Evolutionary conservation across 2,888 invertebrate genomes (phyloP).

Genomic region (Creontiades dilutus): DNA sequence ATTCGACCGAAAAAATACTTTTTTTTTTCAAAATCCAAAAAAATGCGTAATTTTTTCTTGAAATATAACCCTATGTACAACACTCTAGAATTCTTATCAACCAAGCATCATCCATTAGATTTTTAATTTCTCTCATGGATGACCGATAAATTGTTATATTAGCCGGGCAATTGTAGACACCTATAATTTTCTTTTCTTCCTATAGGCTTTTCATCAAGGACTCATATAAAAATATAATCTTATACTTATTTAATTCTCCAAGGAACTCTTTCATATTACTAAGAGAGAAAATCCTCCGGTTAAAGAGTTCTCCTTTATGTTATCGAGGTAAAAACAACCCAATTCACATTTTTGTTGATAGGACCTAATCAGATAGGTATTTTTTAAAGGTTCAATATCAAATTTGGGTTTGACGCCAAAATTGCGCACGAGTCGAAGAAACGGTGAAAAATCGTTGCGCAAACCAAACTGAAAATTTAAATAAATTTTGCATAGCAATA

Average conservation of each 20-base stretch:
- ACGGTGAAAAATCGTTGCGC: background rate
- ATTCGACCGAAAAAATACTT: conserved; percentile 16
- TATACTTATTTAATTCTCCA: conserved; percentile 50
- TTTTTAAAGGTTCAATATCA: background rate
- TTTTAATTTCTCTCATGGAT: background rate
- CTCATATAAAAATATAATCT: conserved; percentile 68
- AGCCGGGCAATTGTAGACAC: conserved; percentile 42
- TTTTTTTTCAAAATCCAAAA: background rate
- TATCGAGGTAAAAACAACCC: conserved; percentile 55
- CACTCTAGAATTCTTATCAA: conserved; percentile 44
- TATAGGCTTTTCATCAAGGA: conserved; percentile 50
- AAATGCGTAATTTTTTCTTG: background rate
- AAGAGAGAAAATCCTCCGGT: conserved; percentile 59
- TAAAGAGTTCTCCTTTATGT: conserved; percentile 57
- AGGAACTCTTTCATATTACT: conserved; percentile 67
- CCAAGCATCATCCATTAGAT: conserved; percentile 3
- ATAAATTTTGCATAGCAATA: too few relatives aligned
- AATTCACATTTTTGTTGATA: conserved; percentile 35
- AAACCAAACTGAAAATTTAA: too few relatives aligned
- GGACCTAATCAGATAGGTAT: background rate
- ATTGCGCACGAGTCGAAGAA: background rate
- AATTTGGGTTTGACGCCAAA: conserved; percentile 33
- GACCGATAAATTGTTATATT: conserved; percentile 26
- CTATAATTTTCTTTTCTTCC: conserved; percentile 15
- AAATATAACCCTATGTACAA: conserved; percentile 43